Percentiles rank a stretch among this genome's conserved stretches.
Conservation (phyloP, 2,797 vertebrate species). For the Scomberomorus guttatus region DNA sequence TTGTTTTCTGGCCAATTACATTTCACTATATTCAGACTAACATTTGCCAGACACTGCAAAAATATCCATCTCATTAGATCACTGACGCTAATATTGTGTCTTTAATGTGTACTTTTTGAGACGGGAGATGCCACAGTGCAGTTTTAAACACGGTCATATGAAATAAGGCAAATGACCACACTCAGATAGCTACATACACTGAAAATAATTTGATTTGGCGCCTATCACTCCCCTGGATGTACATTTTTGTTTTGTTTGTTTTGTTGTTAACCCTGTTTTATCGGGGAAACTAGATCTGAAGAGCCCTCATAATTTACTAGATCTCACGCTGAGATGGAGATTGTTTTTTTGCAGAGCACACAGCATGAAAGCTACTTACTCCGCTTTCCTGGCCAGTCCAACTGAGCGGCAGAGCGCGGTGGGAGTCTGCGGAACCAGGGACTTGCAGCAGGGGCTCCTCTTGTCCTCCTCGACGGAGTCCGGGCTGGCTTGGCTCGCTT, state of each 20-base stretch:
- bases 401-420: slow-evolving; percentile 92
- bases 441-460: slow-evolving; percentile 87
- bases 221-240: not conserved
- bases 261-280: no score
- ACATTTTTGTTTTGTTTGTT: not conserved
- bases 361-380: slow-evolving; percentile 87
- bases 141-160: not conserved
- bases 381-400: slow-evolving; percentile 92
- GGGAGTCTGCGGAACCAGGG: slow-evolving; percentile 91
- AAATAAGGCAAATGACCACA: not conserved
- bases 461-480: slow-evolving; percentile 82
- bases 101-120: slow-evolving; percentile 7
- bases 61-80: slow-evolving; percentile 45
- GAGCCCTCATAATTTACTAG: not conserved
- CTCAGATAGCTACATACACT: no score
- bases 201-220: no score
- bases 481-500: slow-evolving; percentile 70
- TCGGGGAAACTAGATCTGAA: not conserved
- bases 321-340: not conserved
- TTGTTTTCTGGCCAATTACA: slow-evolving; percentile 38
- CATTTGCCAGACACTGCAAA: not conserved
- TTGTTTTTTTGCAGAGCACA: slow-evolving; percentile 5
- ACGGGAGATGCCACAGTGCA: not conserved
- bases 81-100: slow-evolving; percentile 7
- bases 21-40: slow-evolving; percentile 41